Conservation (phyloP, 2,797 vertebrate species). For the Heterohyrax brucei region DNA sequence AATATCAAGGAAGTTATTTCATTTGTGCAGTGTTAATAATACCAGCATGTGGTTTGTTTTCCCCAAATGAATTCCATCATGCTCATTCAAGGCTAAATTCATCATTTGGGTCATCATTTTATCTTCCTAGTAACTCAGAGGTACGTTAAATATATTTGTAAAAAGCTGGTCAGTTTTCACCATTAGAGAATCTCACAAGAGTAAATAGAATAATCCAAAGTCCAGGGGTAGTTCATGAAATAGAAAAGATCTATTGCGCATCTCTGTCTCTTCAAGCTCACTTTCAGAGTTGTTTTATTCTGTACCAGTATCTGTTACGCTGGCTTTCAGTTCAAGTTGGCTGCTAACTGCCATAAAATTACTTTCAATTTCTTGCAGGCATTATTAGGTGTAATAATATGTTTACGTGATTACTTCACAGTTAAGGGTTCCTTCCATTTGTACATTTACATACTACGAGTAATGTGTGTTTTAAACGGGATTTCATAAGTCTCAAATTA, state of each 20-base stretch:
- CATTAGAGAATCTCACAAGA: constrained; percentile 15
- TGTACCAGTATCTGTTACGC: background rate
- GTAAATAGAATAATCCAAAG: background rate
- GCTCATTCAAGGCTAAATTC: constrained; percentile 22
- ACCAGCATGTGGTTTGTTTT: background rate
- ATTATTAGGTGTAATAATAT: constrained; percentile 38
- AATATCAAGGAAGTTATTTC: constrained; percentile 29
- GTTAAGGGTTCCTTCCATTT: constrained; percentile 60
- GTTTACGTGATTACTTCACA: constrained; percentile 40
- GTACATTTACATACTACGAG: constrained; percentile 25
- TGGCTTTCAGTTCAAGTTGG: constrained; percentile 27
- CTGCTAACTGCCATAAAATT: background rate
- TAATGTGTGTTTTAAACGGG: constrained; percentile 32
- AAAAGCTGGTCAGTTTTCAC: constrained; percentile 13
- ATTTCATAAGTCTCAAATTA: constrained; percentile 27
- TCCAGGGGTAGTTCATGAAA: background rate
- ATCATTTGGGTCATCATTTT: constrained; percentile 39
- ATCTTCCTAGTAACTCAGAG: constrained; percentile 10
- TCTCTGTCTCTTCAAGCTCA: constrained; percentile 44
- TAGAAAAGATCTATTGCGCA: constrained; percentile 6
- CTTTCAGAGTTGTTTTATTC: constrained; percentile 58
- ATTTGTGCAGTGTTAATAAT: background rate
- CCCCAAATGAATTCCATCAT: background rate
- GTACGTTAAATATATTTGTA: background rate
- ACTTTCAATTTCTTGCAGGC: constrained; percentile 54